phyloP scores from a whole-genome alignment of 2,113 vertebrate genomes.

The Melanocharis versteri region DNA sequence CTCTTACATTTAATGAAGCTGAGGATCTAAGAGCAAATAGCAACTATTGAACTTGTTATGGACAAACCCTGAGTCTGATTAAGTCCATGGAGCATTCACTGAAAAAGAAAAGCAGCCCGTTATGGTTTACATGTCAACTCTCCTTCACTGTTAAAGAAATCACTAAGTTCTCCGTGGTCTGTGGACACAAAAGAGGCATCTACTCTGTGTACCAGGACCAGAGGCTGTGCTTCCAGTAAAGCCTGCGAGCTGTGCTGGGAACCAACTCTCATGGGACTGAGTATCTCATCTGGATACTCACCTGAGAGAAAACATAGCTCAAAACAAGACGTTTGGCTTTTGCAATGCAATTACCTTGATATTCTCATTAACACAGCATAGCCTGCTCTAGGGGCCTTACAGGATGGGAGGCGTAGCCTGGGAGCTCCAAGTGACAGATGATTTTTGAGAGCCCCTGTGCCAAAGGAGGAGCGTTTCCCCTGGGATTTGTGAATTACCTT shows the following conservation, averaged over 20 bases:
- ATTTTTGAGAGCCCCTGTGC: neutral
- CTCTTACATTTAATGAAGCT: constrained; percentile 72
- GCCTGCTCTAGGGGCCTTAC: constrained; percentile 15
- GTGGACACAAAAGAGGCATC: neutral
- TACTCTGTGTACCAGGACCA: neutral
- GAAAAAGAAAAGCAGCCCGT: constrained; percentile 21
- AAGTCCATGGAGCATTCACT: constrained; percentile 67
- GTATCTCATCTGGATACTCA: constrained; percentile 39
- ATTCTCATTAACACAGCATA: neutral
- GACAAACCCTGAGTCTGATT: constrained; percentile 71
- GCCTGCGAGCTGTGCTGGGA: neutral
- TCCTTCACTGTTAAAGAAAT: constrained; percentile 52
- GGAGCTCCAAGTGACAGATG: neutral
- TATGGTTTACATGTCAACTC: constrained; percentile 53
- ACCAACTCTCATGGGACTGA: neutral
- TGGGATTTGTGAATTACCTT: neutral
- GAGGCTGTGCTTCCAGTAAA: neutral
- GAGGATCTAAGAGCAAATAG: constrained; percentile 63
- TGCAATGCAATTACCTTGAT: constrained; percentile 13
- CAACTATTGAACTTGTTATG: constrained; percentile 70
- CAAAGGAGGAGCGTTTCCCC: neutral
- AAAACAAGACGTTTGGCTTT: constrained; percentile 47
- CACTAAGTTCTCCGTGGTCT: constrained; percentile 21
- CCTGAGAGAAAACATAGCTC: constrained; percentile 62
- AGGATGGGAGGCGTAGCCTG: neutral